Conservation (phyloP, 2,113 vertebrate genomes). For the Otocyon megalotis region DNA sequence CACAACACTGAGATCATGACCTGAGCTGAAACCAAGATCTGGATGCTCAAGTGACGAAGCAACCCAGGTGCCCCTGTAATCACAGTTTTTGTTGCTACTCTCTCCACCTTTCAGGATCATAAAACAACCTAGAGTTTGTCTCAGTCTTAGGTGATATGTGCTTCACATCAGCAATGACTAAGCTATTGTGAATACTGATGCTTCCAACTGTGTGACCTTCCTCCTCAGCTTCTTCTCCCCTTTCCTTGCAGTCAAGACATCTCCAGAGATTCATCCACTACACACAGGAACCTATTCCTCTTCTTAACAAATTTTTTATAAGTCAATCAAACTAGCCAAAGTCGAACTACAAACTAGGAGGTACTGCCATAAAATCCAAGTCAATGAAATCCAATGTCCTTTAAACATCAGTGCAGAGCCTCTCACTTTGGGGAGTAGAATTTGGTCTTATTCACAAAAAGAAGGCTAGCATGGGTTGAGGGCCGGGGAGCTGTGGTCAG, state of each 20-base stretch:
- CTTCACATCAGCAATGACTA: neutral
- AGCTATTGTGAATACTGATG: neutral
- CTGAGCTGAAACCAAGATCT: neutral
- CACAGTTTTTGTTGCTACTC: neutral
- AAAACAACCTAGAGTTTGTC: neutral
- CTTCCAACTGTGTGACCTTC: neutral
- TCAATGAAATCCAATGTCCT: neutral
- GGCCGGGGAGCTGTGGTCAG: neutral
- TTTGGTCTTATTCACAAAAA: neutral
- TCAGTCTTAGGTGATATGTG: neutral
- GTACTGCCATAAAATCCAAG: neutral
- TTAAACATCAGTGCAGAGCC: neutral
- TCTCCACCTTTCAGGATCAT: neutral
- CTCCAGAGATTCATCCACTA: neutral
- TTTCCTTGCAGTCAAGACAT: neutral
- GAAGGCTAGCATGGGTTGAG: accelerated
- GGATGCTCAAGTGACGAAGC: neutral
- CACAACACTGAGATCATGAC: neutral
- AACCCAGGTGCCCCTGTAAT: neutral
- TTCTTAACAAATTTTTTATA: neutral
- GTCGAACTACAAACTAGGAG: neutral
- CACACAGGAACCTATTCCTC: neutral
- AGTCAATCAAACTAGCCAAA: neutral
- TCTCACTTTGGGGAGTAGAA: neutral
- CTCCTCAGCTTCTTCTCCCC: neutral